phyloP scores from a whole-genome alignment of 35 echinoderm and acorn worm genomes.

The Patiria miniata region DNA sequence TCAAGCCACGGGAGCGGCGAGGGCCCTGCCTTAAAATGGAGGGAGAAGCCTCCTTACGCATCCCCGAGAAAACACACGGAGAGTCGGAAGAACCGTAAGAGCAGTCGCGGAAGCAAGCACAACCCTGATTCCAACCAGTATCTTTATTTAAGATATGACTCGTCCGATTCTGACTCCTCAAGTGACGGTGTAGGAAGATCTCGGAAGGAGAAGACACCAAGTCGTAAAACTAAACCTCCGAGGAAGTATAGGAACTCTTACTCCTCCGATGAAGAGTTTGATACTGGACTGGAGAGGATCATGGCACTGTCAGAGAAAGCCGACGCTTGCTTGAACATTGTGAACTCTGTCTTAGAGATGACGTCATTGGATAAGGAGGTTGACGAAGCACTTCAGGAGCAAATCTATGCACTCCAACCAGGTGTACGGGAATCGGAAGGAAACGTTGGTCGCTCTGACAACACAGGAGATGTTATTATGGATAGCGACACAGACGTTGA shows the following conservation, averaged over 20 bases:
- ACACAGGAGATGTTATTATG: neutral
- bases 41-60: neutral
- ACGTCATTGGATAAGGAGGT: slow-evolving; percentile 13
- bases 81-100: neutral
- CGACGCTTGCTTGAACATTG: slow-evolving; percentile 19
- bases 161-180: neutral
- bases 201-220: neutral
- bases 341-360: slow-evolving; percentile 14
- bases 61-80: slow-evolving; percentile 2
- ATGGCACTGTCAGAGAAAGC: slow-evolving; percentile 16
- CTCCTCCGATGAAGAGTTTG: slow-evolving; percentile 4
- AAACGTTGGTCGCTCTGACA: neutral
- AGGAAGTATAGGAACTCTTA: neutral
- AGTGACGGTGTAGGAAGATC: neutral
- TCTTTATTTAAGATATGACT: neutral
- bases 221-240: neutral
- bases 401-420: neutral
- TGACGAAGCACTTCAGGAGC: slow-evolving; percentile 5
- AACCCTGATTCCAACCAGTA: neutral
- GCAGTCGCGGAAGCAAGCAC: neutral
- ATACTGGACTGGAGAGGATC: neutral
- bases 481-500: slow-evolving; percentile 6
- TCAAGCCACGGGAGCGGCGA: neutral
- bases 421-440: neutral
- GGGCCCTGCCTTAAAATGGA: neutral